Evolutionary conservation across 92 coral and sea anemone genomes (phyloP), one percentile per base, ranked within the genome.

Genomic region (Paragorgia papillata): DNA sequence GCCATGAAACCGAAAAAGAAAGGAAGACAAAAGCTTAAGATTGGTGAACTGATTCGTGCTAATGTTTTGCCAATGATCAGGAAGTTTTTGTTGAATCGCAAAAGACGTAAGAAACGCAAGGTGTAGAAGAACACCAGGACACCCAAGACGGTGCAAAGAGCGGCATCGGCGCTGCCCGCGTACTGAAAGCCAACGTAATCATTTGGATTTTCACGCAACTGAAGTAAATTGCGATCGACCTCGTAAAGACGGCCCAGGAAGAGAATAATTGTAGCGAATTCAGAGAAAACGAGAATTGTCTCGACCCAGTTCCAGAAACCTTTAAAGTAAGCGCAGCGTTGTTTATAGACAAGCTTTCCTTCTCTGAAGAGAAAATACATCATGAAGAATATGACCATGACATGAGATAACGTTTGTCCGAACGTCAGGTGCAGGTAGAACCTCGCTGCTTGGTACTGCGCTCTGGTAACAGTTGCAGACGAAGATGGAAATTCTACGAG

Each of bases 251-350:
- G 91, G 30, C 84, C 87, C 82, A 92, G 91, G 79, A 92, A 92
- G 59, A 92, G 58, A 3, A 73, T 86, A 0, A 91, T 74, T 0
- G 97, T 87, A 37, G 81, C 55, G 24, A 75, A 78, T n/a, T 92
- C 86, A 31, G 84, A 70, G 19, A 92, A 34, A 0, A 90, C 76
- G 51, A 88, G 97, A 10, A 92, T 58, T n/a, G 89, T 28, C 65
- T 92, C 86, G 85, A 88, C 79, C 97, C 97, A 92, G 85, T 88
- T 92, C 97, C 97, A 92, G 79, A 92, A 92, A 26, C 85, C 74
- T 22, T 80, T 55, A 35, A 92, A 92, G 81, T 90, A 92, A 2
- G 82, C 54, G 30, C 97, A 90, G 20, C 88, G 59, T 24, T 80
- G 77, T 49, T 81, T 86, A 57, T 85, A 59, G 31, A 92, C 69